Conservation (phyloP, 2,888 invertebrate genomes). For the Pheosia tremula region DNA sequence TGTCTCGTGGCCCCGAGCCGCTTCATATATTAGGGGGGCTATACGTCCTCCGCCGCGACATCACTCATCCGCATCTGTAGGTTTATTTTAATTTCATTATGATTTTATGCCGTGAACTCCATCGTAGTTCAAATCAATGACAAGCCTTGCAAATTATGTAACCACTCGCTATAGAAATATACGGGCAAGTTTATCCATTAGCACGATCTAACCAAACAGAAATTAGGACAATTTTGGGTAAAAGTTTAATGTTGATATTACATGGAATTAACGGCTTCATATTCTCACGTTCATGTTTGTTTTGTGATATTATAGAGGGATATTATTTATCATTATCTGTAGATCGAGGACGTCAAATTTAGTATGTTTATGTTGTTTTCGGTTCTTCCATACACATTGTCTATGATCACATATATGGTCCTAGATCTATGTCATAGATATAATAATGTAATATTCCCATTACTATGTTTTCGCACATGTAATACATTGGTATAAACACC, state of each 20-base stretch:
- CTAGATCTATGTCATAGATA: too few species aligned
- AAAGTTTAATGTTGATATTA: neutral
- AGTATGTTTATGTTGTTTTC: too few species aligned
- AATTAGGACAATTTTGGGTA: too few species aligned
- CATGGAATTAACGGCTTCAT: constrained; percentile 11
- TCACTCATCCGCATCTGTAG: constrained; percentile 76
- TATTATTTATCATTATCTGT: too few species aligned
- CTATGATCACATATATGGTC: too few species aligned
- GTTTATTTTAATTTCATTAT: constrained; percentile 71
- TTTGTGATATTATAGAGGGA: constrained; percentile 18
- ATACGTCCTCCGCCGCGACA: constrained; percentile 76
- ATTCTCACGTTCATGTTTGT: constrained; percentile 30
- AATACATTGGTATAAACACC: constrained; percentile 16
- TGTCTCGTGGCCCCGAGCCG: constrained; percentile 62
- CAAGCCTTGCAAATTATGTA: too few species aligned
- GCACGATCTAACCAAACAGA: too few species aligned
- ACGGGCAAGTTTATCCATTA: too few species aligned
- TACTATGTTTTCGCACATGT: constrained; percentile 33
- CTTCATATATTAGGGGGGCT: constrained; percentile 69
- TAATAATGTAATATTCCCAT: too few species aligned
- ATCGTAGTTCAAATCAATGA: constrained; percentile 10
- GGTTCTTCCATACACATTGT: too few species aligned
- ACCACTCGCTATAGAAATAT: too few species aligned
- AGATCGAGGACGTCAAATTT: too few species aligned
- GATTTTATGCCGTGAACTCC: constrained; percentile 49